Base-by-base conservation (phyloP, 2,888 invertebrate species). In the Folsomia candida region DNA sequence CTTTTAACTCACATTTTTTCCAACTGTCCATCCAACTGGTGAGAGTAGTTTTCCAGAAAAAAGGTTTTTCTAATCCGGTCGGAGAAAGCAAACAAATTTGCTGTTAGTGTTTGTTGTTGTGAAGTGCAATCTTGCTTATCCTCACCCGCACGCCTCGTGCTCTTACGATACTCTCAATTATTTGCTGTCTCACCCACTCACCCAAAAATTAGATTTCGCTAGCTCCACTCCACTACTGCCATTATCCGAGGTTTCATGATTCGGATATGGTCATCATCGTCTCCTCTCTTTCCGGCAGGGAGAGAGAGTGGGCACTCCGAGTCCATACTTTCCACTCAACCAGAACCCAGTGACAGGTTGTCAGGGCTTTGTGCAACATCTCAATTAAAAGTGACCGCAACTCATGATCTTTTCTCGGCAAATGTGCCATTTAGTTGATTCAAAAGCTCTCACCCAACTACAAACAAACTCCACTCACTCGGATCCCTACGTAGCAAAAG, bases 381-480 rank as follows among this genome's bases (percentile, higher is more conserved):
- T 61, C 61, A 61, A 61, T 61, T 61, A 61, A 61, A 61, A 61
- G 11, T 61, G 61, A 61, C 61, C 61, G 28, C 28, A 61, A 26
- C 60, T 26, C 60, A 26, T 60, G 60, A 24, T 26, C 25, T 60
- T 60, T 26, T 60, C 24, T 24, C 22, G 57, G 24, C 27, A 60
- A 60, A 14, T 60, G 27, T 60, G 27, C 26, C 25, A 60, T 60
- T 6, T 60, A 60, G 60, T 60, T 26, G 54, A 54, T 54, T 54
- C 54, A 18, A 54, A 54, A 54, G 20, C 22, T 20, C 54, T 54
- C 18, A 6, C 22, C 54, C 54, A 20, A 20, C 54, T 54, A 54
- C 37, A 37, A 54, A 54, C 54, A 54, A 54, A 54, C 6, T 54
- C 54, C 54, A 20, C 22, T 54, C 54, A 6, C 6, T 20, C n/a